Evolutionary conservation across 2,797 vertebrate genomes (phyloP).

Genomic region (Smutsia temminckii): DNA sequence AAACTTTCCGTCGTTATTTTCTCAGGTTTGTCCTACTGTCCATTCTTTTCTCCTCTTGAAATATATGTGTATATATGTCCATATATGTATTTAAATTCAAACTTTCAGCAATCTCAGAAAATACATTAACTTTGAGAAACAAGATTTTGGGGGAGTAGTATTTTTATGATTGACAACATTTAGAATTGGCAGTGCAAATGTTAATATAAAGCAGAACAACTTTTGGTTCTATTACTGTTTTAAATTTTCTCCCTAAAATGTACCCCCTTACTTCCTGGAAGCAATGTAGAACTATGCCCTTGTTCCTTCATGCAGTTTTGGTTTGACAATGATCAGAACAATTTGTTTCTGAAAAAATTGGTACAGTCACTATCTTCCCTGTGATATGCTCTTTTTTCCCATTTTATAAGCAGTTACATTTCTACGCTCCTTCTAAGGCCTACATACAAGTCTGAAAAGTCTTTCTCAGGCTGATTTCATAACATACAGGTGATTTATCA

Average conservation of each 20-base stretch:
- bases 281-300: neutral
- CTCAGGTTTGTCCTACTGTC: neutral
- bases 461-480: no score
- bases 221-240: neutral
- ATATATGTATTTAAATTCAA: neutral
- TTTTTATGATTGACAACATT: neutral
- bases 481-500: neutral
- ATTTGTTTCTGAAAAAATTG: neutral
- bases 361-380: no score
- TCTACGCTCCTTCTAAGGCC: no score
- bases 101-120: neutral
- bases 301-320: neutral
- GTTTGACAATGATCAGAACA: neutral
- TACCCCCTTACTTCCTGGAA: neutral
- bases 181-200: neutral
- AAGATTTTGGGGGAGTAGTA: neutral
- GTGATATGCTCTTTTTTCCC: no score
- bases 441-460: no score
- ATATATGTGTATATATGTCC: neutral
- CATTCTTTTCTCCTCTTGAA: neutral
- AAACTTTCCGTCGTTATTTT: neutral
- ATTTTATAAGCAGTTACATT: no score
- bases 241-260: neutral
- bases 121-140: neutral
- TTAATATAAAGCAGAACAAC: neutral